These are phyloP conservation scores for Gavia stellata DNA, from an alignment of 2,113 vertebrate species.

Conservation along the genomic window DNA sequence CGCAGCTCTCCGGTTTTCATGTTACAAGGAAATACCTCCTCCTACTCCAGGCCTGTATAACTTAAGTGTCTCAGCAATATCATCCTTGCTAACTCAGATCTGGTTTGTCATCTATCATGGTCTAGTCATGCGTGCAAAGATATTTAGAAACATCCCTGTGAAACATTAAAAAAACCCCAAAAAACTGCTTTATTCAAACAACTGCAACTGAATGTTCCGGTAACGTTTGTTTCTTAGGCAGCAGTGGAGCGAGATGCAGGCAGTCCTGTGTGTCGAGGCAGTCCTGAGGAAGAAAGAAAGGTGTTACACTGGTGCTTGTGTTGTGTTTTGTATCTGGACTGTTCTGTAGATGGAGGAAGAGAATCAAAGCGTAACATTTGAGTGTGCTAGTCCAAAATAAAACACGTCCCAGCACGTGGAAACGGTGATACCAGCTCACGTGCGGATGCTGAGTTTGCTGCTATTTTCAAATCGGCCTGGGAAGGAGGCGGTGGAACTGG, in stretches of 20 bases:
- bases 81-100: neutral
- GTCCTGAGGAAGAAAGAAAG: neutral
- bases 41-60: neutral
- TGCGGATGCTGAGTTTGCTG: neutral
- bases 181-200: neutral
- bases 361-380: neutral
- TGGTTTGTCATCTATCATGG: fast-evolving
- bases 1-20: neutral
- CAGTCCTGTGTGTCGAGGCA: neutral
- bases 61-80: neutral
- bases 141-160: neutral
- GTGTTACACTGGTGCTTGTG: fast-evolving
- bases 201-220: neutral
- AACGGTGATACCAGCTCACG: fast-evolving
- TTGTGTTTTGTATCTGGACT: neutral
- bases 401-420: fast-evolving
- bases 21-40: neutral
- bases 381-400: neutral
- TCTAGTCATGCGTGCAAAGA: neutral
- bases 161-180: neutral
- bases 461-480: neutral
- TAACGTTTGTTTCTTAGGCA: neutral
- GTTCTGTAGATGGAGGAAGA: neutral
- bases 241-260: neutral
- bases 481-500: neutral